Evolutionary conservation across 2,113 vertebrate species (phyloP), one percentile per base, ranked within the genome.

Genomic region (Perca flavescens): DNA sequence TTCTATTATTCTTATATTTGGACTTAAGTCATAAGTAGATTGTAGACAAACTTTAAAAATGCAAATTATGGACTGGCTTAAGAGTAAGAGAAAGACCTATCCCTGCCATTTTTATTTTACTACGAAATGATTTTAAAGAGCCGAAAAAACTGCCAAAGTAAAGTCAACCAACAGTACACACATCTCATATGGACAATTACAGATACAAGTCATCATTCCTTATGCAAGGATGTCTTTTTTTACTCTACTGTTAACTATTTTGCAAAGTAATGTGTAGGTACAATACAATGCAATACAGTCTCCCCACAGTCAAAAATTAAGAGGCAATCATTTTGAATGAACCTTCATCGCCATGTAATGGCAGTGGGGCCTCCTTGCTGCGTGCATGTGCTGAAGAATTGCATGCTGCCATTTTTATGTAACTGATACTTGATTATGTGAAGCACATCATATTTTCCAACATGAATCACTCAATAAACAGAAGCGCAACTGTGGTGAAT

Each of bases 261-360:
- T 61, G 25, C 16, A 5, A 72, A 57, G 21, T 52, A 17, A 17
- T 47, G 3, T 52, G 53, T 21, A 47, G 25, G 54, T 52, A 15
- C 17, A 31, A 22, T 16, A 21, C 49, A n/a, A 67, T 53, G 17
- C 57, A 67, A 78, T 63, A 17, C 17, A 60, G 64, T 61, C 34
- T 21, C 47, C 43, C 71, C 74, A 77, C 40, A 64, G 40, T 62
- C 11, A 73, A 68, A 75, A 85, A 89, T 86, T 28, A 90, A 91
- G 49, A 79, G 28, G 63, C 80, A 81, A 80, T 88, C 76, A 90
- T 68, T 89, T 56, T 66, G 50, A 91, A 84, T 75, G 52, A 77
- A 58, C 64, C 40, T 82, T 74, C 78, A 86, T 91, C 83, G 82
- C 80, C 79, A 61, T 80, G 68, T 83, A 82, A 78, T 74, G 75